Base-by-base conservation (phyloP, 2,888 invertebrate species). In the Ectemnius lituratus region DNA sequence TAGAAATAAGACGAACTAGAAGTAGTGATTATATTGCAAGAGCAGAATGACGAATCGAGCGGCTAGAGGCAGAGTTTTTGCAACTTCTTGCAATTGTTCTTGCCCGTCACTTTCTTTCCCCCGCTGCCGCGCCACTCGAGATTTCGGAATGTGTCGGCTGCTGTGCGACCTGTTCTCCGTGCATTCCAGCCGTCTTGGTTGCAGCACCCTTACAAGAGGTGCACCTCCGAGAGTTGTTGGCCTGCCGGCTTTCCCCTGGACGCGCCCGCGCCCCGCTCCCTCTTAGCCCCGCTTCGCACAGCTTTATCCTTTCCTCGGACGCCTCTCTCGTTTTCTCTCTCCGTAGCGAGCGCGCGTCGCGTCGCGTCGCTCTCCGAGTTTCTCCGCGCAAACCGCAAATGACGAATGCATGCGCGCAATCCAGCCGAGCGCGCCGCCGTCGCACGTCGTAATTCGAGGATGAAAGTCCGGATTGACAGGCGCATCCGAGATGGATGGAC, bases 131-230 rank as follows among this genome's bases (percentile, higher is more conserved):
- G 77, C 82, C 80, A 84, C 84, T 85, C 87, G 84, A 85, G 87
- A 88, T 88, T 88, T 88, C 75, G 86, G 88, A 88, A 88, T 88
- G 88, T 37, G 8, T 80, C 84, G 85, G 87, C 86, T 84, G 84
- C 82, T 86, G 87, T 84, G 84, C 85, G 86, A 86, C 87, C 87
- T 87, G 88, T 88, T 86, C 87, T 83, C 79, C 79, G 84, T 86
- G 85, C 87, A 88, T 88, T 88, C 88, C 88, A 83, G 79, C 68
- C 77, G 73, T 66, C 75, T 77, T 60, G 75, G 69, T 73, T 70
- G 82, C 81, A 75, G 82, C 81, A 82, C 75, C 80, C 82, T 68
- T 73, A 70, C 68, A 65, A 70, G 79, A 71, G 75, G 62, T 37
- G 76, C 75, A 37, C 70, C 75, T 76, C 73, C 71, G 78, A 83